Evolutionary conservation across 2,797 vertebrate species (phyloP).

Genomic region (Masticophis lateralis): DNA sequence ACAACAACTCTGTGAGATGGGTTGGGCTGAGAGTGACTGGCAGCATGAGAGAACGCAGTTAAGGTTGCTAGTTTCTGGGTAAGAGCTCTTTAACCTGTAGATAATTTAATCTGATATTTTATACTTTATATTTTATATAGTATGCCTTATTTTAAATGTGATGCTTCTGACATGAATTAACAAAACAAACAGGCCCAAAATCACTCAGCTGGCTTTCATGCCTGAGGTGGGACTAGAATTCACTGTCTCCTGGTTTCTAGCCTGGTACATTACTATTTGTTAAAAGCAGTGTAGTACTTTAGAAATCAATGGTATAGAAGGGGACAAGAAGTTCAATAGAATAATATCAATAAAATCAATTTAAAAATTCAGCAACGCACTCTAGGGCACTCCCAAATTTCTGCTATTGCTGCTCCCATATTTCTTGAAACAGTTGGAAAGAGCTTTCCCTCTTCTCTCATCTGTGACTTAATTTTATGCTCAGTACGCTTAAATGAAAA

Average conservation of each 20-base stretch:
- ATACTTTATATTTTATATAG: too few species aligned
- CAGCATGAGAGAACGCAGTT: background rate
- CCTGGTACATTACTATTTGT: background rate
- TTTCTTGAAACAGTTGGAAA: background rate
- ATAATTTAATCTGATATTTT: too few species aligned
- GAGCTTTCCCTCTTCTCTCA: background rate
- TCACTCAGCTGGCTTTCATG: background rate
- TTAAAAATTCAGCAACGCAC: conserved; percentile 2
- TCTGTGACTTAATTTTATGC: background rate
- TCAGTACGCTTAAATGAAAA: background rate
- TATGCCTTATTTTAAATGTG: background rate
- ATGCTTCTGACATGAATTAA: background rate
- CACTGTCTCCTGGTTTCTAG: background rate
- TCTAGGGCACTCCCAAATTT: conserved; percentile 1
- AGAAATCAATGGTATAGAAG: background rate
- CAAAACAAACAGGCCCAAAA: background rate
- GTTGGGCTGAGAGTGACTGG: background rate
- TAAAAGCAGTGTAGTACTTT: background rate
- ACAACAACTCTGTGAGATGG: too few species aligned
- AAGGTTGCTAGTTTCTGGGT: too few species aligned
- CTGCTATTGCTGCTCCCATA: background rate
- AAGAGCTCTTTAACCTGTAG: too few species aligned
- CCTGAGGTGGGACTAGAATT: background rate
- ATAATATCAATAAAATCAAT: background rate
- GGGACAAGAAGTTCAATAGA: conserved; percentile 25